phyloP scores from a whole-genome alignment of 2,888 invertebrate genomes.

The Drosophila diplacantha region DNA sequence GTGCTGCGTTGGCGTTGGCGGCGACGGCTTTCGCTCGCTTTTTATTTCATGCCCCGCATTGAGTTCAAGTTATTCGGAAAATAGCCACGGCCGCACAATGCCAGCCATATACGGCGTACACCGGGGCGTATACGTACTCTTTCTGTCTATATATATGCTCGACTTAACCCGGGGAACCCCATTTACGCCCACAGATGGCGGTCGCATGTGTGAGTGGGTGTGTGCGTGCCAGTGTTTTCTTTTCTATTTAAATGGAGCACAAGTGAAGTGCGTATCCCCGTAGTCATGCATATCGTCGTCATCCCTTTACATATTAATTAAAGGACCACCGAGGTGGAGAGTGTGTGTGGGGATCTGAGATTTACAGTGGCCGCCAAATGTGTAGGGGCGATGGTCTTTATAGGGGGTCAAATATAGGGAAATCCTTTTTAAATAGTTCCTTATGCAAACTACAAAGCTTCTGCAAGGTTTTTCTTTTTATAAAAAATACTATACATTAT shows the following conservation, averaged over 20 bases:
- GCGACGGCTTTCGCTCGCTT: conserved; percentile 48
- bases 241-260: conserved; percentile 74
- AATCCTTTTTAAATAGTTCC: not conserved
- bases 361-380: conserved; percentile 41
- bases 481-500: no score
- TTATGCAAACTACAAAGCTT: no score
- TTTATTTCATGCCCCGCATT: conserved; percentile 68
- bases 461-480: no score
- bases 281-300: conserved; percentile 36
- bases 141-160: conserved; percentile 12
- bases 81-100: conserved; percentile 57
- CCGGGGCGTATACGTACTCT: conserved; percentile 2
- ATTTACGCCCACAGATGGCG: conserved; percentile 20
- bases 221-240: conserved; percentile 46
- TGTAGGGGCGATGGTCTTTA: not conserved
- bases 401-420: not conserved
- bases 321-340: conserved; percentile 34
- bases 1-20: conserved; percentile 54
- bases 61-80: conserved; percentile 73
- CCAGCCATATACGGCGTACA: conserved; percentile 7
- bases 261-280: conserved; percentile 66
- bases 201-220: not conserved
- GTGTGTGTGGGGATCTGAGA: conserved; percentile 5
- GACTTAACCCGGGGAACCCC: conserved; percentile 19
- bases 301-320: conserved; percentile 68